Base-by-base conservation (phyloP, 2,113 vertebrate genomes). In the Chauna torquata region DNA sequence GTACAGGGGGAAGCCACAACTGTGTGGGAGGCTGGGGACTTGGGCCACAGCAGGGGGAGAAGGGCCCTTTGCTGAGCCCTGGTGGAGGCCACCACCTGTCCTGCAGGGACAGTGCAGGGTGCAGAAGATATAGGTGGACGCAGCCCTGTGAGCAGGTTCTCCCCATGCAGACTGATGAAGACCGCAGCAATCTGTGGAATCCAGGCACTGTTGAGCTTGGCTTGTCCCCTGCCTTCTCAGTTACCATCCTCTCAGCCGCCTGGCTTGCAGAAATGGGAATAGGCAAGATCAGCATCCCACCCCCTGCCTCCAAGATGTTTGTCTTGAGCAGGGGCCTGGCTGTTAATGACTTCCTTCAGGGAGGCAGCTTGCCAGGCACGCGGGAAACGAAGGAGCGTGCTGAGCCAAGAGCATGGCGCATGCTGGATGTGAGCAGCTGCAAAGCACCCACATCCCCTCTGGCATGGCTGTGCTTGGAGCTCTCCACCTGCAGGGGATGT, bases 381-480 rank as follows among this genome's bases (percentile, higher is more conserved):
- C 0, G 5, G 74, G 57, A 72, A 74, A 28, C 0, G 0, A 16
- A 5, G 38, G 77, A 69, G 40, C 1, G 0, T 5, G 8, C 4
- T 3, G 3, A 87, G 65, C 78, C 1, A 15, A 8, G 5, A 34
- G 22, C 0, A 0, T 54, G 2, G 17, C 2, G 0, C 0, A 1
- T 58, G 50, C 93, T 80, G 65, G 22, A 88, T 58, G 55, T 89
- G 25, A 5, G 49, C 0, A 4, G 45, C 57, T 5, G 1, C 18
- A 2, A 8, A 30, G 59, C 7, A 4, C 8, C 5, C 36, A 11
- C 38, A 27, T 62, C 40, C 50, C n/a, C 27, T 50, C 77, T 61
- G 47, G 57, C 8, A 25, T 20, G 32, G 32, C 77, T 77, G 65
- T 34, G 69, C 24, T 64, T 8, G 4, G 50, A 47, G 71, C 55